These are phyloP conservation scores for Misgurnus mizolepis DNA, from an alignment of 2,113 vertebrate genomes.

Conservation along the genomic window DNA sequence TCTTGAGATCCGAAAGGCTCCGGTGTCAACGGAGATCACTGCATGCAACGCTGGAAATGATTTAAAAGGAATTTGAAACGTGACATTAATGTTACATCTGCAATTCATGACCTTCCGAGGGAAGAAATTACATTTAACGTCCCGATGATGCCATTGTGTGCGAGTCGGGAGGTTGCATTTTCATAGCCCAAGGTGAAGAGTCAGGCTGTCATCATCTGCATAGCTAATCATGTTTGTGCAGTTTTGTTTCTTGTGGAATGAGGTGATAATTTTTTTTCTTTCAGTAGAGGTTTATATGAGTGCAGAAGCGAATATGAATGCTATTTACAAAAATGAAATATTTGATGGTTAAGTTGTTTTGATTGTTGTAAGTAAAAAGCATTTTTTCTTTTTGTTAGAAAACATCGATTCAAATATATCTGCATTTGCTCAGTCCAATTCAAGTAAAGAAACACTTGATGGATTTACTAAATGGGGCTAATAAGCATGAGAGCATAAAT, in stretches of 20 bases:
- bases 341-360: too few species aligned
- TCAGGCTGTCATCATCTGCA: conserved; percentile 62
- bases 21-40: conserved; percentile 48
- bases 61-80: conserved; percentile 50
- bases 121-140: conserved; percentile 45
- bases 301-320: not conserved
- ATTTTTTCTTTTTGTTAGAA: too few species aligned
- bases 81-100: conserved; percentile 52
- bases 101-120: conserved; percentile 50
- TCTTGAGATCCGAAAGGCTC: conserved; percentile 38
- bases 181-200: conserved; percentile 59
- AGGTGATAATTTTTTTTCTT: conserved; percentile 28
- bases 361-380: too few species aligned
- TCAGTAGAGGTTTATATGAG: not conserved
- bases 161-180: conserved; percentile 64
- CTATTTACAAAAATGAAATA: too few species aligned
- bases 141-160: conserved; percentile 30
- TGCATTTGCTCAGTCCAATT: too few species aligned
- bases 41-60: conserved; percentile 25
- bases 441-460: too few species aligned
- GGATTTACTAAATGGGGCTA: too few species aligned
- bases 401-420: too few species aligned
- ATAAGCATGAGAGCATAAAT: too few species aligned
- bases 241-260: conserved; percentile 46
- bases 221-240: conserved; percentile 63